Conservation (phyloP, 2,888 invertebrate genomes). For the Heliconius cydno region DNA sequence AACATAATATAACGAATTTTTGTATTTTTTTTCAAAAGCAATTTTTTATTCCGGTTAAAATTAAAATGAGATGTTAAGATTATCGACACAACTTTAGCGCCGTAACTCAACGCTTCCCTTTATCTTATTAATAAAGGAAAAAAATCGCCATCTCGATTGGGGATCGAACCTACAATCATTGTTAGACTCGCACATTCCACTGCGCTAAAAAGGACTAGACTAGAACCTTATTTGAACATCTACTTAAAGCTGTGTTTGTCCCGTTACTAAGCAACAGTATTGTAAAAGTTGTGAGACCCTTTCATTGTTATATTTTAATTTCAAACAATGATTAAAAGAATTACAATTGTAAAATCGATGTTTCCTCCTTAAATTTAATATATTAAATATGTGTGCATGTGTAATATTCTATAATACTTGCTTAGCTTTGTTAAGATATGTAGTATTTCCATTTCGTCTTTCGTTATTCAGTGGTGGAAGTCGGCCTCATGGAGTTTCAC, state of each 20-base stretch:
- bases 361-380: constrained; percentile 63
- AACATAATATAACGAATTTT: background rate
- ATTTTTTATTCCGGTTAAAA: background rate
- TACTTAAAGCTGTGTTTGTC: constrained; percentile 29
- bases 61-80: background rate
- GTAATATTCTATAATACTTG: background rate
- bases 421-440: background rate
- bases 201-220: background rate
- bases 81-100: no score
- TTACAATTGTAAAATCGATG: constrained; percentile 56
- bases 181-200: background rate
- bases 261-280: constrained; percentile 65
- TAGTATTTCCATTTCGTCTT: background rate
- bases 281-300: constrained; percentile 57
- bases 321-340: constrained; percentile 51
- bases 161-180: background rate
- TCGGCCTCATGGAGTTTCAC: background rate
- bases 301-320: constrained; percentile 55
- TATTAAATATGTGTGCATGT: constrained; percentile 6
- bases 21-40: background rate
- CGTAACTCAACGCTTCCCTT: no score
- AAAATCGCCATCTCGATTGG: background rate
- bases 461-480: background rate
- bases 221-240: background rate
- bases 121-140: background rate